Evolutionary conservation across 2,113 vertebrate genomes (phyloP).

Genomic region (Myocastor coypus): DNA sequence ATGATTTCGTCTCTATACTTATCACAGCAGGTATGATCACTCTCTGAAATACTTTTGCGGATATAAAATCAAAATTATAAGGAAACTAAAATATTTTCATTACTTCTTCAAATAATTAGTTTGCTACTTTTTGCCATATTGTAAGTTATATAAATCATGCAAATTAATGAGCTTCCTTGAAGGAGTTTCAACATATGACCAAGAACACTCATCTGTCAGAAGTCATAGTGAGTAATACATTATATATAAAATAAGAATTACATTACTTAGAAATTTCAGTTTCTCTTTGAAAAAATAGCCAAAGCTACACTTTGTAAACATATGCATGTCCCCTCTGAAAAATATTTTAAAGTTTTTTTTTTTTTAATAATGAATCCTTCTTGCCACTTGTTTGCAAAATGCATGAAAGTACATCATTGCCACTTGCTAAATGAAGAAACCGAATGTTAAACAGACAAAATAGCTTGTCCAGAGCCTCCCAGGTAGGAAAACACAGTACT

Average conservation of each 20-base stretch:
- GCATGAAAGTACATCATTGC: background rate
- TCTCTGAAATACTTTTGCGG: conserved; percentile 78
- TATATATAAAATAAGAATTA: conserved; percentile 72
- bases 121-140: conserved; percentile 71
- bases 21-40: conserved; percentile 78
- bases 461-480: background rate
- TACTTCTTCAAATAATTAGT: conserved; percentile 72
- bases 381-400: background rate
- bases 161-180: conserved; percentile 83
- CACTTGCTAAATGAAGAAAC: conserved; percentile 35
- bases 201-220: conserved; percentile 78
- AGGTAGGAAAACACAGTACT: background rate
- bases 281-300: background rate
- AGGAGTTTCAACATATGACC: conserved; percentile 77
- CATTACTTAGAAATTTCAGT: conserved; percentile 68
- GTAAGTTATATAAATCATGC: conserved; percentile 84
- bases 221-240: conserved; percentile 78
- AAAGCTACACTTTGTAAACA: background rate
- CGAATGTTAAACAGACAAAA: background rate
- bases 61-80: conserved; percentile 85
- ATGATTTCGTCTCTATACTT: conserved; percentile 69
- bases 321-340: background rate
- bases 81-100: conserved; percentile 85
- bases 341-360: background rate
- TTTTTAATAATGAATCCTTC: conserved; percentile 12